These are phyloP conservation scores for Aleiodes alternator DNA, from an alignment of 2,888 invertebrate genomes.

Conservation along the genomic window DNA sequence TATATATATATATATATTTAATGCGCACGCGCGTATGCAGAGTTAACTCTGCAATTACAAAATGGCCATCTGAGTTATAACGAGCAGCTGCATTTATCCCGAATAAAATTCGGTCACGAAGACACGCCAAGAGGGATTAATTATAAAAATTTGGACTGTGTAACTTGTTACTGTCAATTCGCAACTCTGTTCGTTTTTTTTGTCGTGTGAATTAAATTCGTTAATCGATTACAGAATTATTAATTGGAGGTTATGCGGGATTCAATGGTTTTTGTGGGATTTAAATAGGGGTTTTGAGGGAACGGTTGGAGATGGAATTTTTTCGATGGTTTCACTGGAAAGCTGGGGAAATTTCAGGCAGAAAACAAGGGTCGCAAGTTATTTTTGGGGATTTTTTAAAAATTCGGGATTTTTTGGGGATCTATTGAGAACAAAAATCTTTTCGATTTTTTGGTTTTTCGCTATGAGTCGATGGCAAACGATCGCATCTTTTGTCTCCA, in stretches of 20 bases:
- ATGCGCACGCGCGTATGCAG: slow-evolving; percentile 17
- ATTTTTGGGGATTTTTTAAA: too few species aligned
- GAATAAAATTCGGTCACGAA: slow-evolving; percentile 17
- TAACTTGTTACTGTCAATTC: slow-evolving; percentile 29
- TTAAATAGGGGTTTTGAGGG: too few species aligned
- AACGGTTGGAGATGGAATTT: too few species aligned
- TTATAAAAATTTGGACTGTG: slow-evolving; percentile 30
- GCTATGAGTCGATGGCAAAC: too few species aligned
- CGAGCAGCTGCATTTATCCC: slow-evolving; percentile 39
- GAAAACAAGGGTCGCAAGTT: too few species aligned
- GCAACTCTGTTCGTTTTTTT: slow-evolving; percentile 10
- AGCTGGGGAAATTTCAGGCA: too few species aligned
- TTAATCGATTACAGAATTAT: slow-evolving; percentile 13
- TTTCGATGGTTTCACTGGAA: too few species aligned
- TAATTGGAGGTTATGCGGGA: not conserved
- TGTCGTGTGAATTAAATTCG: not conserved
- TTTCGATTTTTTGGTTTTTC: too few species aligned
- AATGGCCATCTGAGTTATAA: slow-evolving; percentile 35
- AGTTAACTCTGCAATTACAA: slow-evolving; percentile 35
- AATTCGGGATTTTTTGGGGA: too few species aligned
- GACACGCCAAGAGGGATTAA: slow-evolving; percentile 40
- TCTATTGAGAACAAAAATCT: too few species aligned
- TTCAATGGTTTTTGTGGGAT: too few species aligned
- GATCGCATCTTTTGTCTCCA: too few species aligned
- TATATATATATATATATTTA: not conserved